Evolutionary conservation across 2,888 invertebrate species (phyloP).

Genomic region (Eucriotettix oculatus): DNA sequence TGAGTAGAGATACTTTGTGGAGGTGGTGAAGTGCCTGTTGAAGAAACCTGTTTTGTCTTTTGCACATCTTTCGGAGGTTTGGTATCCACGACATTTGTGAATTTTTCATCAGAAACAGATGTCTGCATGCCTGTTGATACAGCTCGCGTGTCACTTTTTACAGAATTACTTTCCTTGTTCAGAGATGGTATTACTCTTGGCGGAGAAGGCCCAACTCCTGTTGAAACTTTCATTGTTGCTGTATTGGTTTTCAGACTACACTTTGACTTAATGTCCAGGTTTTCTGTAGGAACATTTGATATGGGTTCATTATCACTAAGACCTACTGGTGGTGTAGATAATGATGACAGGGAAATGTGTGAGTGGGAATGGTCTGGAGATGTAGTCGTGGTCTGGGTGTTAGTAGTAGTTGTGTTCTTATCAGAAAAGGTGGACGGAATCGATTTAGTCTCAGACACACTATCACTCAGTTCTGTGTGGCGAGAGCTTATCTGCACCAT

Average conservation of each 20-base stretch:
- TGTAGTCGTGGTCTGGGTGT: neutral
- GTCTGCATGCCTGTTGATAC: neutral
- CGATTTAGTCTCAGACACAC: constrained; percentile 10
- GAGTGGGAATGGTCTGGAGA: constrained; percentile 6
- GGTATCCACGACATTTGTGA: too few species aligned
- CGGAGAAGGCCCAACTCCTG: constrained; percentile 46
- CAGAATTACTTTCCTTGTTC: neutral
- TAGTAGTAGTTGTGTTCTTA: constrained; percentile 3
- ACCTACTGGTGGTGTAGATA: constrained; percentile 4
- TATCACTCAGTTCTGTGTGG: constrained; percentile 10
- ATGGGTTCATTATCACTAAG: constrained; percentile 1
- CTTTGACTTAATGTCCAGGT: neutral
- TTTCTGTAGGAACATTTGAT: neutral
- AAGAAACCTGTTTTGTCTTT: constrained; percentile 23
- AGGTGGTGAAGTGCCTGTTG: constrained; percentile 70
- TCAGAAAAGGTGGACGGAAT: constrained; percentile 9
- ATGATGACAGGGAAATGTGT: constrained; percentile 7
- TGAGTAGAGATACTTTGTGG: constrained; percentile 79
- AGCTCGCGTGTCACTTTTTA: neutral
- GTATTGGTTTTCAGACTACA: neutral
- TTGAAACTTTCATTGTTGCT: constrained; percentile 28
- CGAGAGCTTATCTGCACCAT: constrained; percentile 4
- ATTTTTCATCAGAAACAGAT: neutral
- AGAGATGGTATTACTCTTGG: constrained; percentile 28
- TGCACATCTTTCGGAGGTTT: neutral